Conservation (phyloP, 2,113 vertebrate genomes). For the Gadus chalcogrammus region DNA sequence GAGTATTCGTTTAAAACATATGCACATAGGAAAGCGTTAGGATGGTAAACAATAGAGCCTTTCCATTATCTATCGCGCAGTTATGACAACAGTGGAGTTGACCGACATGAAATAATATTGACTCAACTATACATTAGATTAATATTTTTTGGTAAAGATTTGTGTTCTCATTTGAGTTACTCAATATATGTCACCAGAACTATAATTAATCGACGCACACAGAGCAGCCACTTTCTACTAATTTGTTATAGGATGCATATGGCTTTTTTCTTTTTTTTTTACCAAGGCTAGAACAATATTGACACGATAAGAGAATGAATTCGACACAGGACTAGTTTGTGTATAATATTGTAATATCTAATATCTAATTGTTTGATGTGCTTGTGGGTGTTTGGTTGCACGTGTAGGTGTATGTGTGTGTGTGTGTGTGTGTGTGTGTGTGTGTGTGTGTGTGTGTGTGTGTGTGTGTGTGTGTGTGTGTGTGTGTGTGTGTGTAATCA, state of each 20-base stretch:
- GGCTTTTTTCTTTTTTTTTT: background rate
- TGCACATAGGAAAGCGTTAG: constrained; percentile 25
- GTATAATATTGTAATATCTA: background rate
- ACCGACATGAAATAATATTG: constrained; percentile 24
- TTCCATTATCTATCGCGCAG: constrained; percentile 29
- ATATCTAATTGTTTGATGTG: background rate
- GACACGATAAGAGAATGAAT: constrained; percentile 30
- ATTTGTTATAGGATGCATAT: background rate
- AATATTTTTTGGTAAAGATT: constrained; percentile 47
- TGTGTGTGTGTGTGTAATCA: constrained; percentile 2
- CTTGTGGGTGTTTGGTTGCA: background rate
- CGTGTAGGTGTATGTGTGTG: constrained; percentile 9
- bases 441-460: constrained; percentile 11
- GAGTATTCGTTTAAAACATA: constrained; percentile 23
- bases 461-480: background rate
- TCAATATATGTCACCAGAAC: background rate
- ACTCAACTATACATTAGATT: constrained; percentile 10
- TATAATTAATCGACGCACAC: background rate
- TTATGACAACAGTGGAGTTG: constrained; percentile 24
- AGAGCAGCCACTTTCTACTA: background rate
- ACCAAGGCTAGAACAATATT: background rate
- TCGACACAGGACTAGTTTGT: constrained; percentile 1
- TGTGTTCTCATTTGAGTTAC: constrained; percentile 37
- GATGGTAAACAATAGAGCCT: constrained; percentile 31
- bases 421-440: background rate